Base-by-base conservation (phyloP, 2,888 invertebrate genomes). In the Drosophila prolongata region DNA sequence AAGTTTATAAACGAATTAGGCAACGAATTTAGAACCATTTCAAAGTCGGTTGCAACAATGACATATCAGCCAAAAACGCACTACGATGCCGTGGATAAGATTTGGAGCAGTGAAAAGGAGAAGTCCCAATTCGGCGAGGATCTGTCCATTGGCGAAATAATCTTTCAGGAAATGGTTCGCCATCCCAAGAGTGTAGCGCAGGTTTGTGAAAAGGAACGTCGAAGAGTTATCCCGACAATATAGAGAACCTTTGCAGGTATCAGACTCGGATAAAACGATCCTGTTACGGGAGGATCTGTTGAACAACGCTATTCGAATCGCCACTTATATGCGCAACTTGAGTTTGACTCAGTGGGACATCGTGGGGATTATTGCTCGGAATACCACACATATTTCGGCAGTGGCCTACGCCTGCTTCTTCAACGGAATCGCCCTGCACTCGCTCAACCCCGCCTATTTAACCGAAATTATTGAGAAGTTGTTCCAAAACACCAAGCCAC, bases 321-420 rank as follows among this genome's bases (percentile, higher is more conserved):
- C 85, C 2, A 76, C 77, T 30, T 79, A 71, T 34, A 67, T 89
- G 56, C 56, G 76, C 11, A 59, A 72, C 2, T 38, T 75, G 55
- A 76, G 78, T 5, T 27, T 90, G 6, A 43, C 59, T 3, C 80
- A 87, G 46, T 60, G 76, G 3, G 87, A 90, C 53, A 64, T 89
- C 27, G 79, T 90, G 6, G 89, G 87, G 27, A 60, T 91, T 24
- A 65, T 85, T 10, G 90, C 85, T 0, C 55, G 77, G 9, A 90
- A 89, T 65, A 80, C 78, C 0, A 81, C 76, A 0, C 80, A 89
- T 37, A 56, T 89, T 0, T 66, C 70, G 24, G 80, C 86, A 3
- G 75, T 89, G 3, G 80, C 72, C 4, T 78, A 89, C 27, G 90
- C 70, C 0, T 84, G 84, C 16, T 81, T 87, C 27, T 87, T 89